Percentiles rank a stretch among this genome's conserved stretches.
Conservation (phyloP, 2,113 vertebrate genomes). For the Halcyon malimbica region DNA sequence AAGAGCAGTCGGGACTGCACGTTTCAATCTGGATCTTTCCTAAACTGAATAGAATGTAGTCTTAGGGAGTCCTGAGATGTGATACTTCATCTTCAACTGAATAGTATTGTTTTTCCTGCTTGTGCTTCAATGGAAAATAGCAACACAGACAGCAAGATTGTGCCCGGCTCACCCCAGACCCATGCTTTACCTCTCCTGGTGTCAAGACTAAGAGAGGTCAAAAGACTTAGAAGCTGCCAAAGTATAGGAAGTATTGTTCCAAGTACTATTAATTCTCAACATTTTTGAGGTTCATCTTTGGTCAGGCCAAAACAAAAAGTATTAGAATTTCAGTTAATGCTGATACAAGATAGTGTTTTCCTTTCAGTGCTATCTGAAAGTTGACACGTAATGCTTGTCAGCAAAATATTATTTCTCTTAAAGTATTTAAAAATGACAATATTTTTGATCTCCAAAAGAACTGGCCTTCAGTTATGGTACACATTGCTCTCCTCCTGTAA, state of each 20-base stretch:
- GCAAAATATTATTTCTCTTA: constrained; percentile 20
- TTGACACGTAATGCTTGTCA: neutral
- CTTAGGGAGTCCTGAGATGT: neutral
- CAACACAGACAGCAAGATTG: neutral
- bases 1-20: neutral
- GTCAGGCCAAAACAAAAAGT: neutral
- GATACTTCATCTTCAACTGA: neutral
- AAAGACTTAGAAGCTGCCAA: neutral
- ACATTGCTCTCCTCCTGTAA: neutral
- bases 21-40: neutral
- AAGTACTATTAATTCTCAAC: neutral
- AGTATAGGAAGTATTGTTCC: neutral
- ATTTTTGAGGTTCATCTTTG: neutral
- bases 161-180: neutral
- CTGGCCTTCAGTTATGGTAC: neutral
- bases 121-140: neutral
- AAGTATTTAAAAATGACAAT: constrained; percentile 21
- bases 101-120: neutral
- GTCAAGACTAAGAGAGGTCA: neutral
- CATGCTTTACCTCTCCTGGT: neutral
- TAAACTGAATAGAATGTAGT: constrained; percentile 10
- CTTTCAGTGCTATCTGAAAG: neutral
- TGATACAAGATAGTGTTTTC: neutral
- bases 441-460: neutral
- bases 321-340: neutral